Base-by-base conservation (phyloP, 2,888 invertebrate genomes). In the Corythucha ciliata region DNA sequence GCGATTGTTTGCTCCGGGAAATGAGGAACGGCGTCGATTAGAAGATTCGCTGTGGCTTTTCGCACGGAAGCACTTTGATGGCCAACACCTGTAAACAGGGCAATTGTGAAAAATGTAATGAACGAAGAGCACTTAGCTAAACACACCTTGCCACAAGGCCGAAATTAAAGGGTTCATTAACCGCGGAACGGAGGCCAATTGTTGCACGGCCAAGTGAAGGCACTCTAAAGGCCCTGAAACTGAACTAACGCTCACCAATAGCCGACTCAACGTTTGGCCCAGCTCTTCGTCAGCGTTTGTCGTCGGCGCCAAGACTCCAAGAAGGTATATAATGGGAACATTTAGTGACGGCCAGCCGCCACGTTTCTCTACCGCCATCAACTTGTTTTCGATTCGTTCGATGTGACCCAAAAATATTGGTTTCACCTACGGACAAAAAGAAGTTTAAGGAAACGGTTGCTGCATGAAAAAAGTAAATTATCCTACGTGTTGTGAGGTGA, bases 81-180 rank as follows among this genome's bases (percentile, higher is more conserved):
- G 1, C 80, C 78, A 6, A 82, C 78, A 49, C 78, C 79, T 66
- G 78, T 79, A 76, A 81, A 79, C 10, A 83, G 69, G 53, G 79
- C 77, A 48, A 74, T 72, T 57, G 83, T 67, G 52, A 81, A 73
- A n/a, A 22, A 75, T 68, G 51, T 79, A n/a, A n/a, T n/a, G n/a
- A n/a, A n/a, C n/a, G n/a, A n/a, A n/a, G n/a, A n/a, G n/a, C n/a
- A n/a, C n/a, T n/a, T n/a, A n/a, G n/a, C n/a, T n/a, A n/a, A n/a
- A 68, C 72, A 67, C 67, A 77, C 78, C 77, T 65, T 78, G 79
- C 76, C 81, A 79, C 8, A 83, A 68, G 53, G 79, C 77, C 47
- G 74, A 72, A 57, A 83, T 67, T 53, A 81, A 73, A 24, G 76
- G 68, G 52, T 79, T 77, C 32, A 81, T 76, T 34, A 74, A 65